Conservation (phyloP, 2,797 vertebrate species). For the Sardinella longiceps region DNA sequence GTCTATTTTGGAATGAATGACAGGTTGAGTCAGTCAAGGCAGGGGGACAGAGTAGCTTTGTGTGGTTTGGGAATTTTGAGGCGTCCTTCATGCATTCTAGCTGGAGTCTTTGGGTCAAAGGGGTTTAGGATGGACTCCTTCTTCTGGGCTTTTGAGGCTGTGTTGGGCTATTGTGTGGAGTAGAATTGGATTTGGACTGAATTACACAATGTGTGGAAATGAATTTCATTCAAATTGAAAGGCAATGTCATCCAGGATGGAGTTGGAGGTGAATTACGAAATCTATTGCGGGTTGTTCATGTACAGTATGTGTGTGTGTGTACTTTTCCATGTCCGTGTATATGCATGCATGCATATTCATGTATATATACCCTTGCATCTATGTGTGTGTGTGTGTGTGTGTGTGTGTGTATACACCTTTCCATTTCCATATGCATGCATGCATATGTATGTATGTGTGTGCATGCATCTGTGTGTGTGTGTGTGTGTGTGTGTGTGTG, state of each 20-base stretch:
- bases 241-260: background rate
- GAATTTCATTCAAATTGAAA: background rate
- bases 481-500: slow-evolving; percentile 13
- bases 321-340: too few species aligned
- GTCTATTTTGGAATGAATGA: background rate
- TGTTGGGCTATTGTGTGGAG: background rate
- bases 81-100: background rate
- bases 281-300: background rate
- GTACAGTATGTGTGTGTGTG: background rate
- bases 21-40: background rate
- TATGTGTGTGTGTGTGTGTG: background rate
- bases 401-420: too few species aligned
- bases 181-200: background rate
- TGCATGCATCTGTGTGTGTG: slow-evolving; percentile 1
- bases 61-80: background rate
- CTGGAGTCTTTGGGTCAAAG: background rate
- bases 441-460: too few species aligned
- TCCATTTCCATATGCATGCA: too few species aligned
- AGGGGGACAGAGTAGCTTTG: background rate
- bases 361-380: background rate
- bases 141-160: background rate
- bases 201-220: background rate
- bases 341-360: too few species aligned
- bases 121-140: background rate
- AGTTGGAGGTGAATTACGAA: background rate